These are phyloP conservation scores for Andrena marginata DNA, from an alignment of 2,888 invertebrate species.

Conservation along the genomic window DNA sequence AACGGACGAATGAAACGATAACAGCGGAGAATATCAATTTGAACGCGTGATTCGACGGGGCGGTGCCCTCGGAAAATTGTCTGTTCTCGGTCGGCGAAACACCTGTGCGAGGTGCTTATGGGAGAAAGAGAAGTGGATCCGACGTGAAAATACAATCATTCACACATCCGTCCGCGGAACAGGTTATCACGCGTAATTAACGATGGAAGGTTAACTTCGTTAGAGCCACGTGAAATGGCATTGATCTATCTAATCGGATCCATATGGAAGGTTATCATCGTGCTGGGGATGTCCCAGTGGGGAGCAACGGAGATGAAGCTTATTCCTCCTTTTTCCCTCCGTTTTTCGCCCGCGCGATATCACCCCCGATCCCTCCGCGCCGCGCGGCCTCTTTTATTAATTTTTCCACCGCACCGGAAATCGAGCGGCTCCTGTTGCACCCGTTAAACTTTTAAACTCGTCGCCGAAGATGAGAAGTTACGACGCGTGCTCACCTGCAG, in stretches of 20 bases:
- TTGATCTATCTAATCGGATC: conserved; percentile 55
- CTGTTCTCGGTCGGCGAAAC: neutral
- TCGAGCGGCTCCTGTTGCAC: conserved; percentile 3
- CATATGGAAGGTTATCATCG: conserved; percentile 50
- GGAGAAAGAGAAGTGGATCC: neutral
- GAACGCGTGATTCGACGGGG: conserved; percentile 18
- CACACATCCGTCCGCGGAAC: neutral
- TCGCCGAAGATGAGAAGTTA: conserved; percentile 24
- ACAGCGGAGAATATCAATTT: conserved; percentile 25
- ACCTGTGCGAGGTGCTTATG: conserved; percentile 4
- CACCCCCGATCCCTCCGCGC: neutral
- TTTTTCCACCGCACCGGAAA: conserved; percentile 23
- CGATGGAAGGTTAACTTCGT: conserved; percentile 51
- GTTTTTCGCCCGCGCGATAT: neutral
- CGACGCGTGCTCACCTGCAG: conserved; percentile 21
- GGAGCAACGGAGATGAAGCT: neutral
- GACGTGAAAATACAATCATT: conserved; percentile 28
- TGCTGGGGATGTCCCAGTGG: neutral
- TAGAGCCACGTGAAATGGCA: conserved; percentile 30
- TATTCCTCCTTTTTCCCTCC: conserved; percentile 5
- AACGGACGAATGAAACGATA: conserved; percentile 25
- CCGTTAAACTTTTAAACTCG: conserved; percentile 20
- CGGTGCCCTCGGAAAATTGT: conserved; percentile 2
- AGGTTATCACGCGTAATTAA: conserved; percentile 68
- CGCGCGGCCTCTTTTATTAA: conserved; percentile 37